These are phyloP conservation scores for Thysanoteuthis rhombus DNA, from an alignment of 2,888 invertebrate species.

Conservation along the genomic window DNA sequence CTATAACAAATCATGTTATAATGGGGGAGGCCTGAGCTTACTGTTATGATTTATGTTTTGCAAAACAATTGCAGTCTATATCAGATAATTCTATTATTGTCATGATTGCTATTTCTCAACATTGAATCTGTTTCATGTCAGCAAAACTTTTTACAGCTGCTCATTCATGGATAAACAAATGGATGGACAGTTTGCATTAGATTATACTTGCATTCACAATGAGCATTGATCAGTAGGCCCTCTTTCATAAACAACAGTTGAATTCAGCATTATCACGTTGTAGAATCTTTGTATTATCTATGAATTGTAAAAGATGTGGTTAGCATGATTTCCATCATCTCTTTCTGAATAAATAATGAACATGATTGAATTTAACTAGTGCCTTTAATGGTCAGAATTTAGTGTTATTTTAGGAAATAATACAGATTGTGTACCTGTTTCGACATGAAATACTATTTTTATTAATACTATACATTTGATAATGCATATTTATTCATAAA, in stretches of 20 bases:
- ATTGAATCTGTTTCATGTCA: neutral
- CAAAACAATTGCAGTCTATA: neutral
- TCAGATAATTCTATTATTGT: constrained; percentile 12
- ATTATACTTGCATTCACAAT: neutral
- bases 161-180: neutral
- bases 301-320: too few relatives aligned
- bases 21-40: too few relatives aligned
- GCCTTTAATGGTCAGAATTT: too few relatives aligned
- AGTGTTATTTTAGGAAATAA: too few relatives aligned
- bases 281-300: neutral
- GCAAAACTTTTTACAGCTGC: neutral
- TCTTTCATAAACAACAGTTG: neutral
- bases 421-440: too few relatives aligned
- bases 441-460: too few relatives aligned
- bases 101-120: neutral
- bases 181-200: neutral
- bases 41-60: neutral
- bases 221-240: neutral
- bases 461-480: too few relatives aligned
- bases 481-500: too few relatives aligned
- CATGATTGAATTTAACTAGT: too few relatives aligned
- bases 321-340: too few relatives aligned
- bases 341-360: too few relatives aligned
- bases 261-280: neutral
- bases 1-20: too few relatives aligned